Conservation (phyloP, 2,888 invertebrate species). For the Junonia oenone region DNA sequence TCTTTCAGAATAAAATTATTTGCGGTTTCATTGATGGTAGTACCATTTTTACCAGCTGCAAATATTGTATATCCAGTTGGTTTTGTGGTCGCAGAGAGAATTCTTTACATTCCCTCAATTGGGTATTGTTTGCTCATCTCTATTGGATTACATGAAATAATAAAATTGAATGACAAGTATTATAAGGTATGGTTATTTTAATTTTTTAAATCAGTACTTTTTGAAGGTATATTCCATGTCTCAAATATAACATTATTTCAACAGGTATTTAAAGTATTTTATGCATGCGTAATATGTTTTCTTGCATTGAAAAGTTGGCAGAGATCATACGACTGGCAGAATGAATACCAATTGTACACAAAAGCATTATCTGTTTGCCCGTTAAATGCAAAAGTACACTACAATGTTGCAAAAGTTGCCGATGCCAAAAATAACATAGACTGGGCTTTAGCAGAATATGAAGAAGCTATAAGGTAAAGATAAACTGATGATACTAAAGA, state of each 20-base stretch:
- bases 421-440: conserved; percentile 85
- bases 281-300: conserved; percentile 40
- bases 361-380: conserved; percentile 94
- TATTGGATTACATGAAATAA: conserved; percentile 76
- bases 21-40: conserved; percentile 79
- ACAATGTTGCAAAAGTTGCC: conserved; percentile 94
- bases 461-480: conserved; percentile 83
- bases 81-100: conserved; percentile 93
- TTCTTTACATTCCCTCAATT: conserved; percentile 89
- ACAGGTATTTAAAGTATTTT: conserved; percentile 22
- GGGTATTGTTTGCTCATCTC: conserved; percentile 87
- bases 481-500: not conserved
- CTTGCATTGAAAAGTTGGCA: conserved; percentile 72
- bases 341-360: conserved; percentile 87
- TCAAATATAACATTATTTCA: conserved; percentile 6
- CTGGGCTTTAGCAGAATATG: conserved; percentile 88
- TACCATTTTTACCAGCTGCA: conserved; percentile 91
- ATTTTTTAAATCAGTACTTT: not conserved
- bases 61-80: conserved; percentile 92
- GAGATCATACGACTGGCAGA: conserved; percentile 89
- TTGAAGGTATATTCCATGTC: not conserved
- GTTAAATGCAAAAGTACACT: conserved; percentile 94
- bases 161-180: conserved; percentile 26
- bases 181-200: conserved; percentile 40
- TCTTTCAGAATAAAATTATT: conserved; percentile 76